These are phyloP conservation scores for Dolichallabes microphthalmus DNA, from an alignment of 2,113 vertebrate genomes.

Conservation along the genomic window DNA sequence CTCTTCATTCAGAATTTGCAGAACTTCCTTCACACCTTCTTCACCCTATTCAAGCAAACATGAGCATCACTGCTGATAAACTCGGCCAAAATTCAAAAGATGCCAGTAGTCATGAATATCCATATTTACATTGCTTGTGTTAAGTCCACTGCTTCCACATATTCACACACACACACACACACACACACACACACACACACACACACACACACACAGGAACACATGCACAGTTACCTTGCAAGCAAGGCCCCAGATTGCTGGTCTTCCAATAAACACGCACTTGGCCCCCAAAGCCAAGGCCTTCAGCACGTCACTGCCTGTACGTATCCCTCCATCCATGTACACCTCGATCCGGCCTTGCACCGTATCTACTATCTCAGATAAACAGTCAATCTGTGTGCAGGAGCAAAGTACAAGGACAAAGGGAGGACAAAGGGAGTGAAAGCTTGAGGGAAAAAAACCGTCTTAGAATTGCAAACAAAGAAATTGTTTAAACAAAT, in stretches of 20 bases:
- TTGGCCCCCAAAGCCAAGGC: constrained; percentile 89
- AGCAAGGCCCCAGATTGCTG: constrained; percentile 89
- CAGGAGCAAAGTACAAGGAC: neutral
- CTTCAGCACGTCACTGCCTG: constrained; percentile 88
- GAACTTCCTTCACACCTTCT: constrained; percentile 81
- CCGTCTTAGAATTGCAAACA: neutral
- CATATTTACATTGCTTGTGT: neutral
- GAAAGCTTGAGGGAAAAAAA: neutral
- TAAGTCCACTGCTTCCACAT: neutral
- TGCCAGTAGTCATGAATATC: neutral
- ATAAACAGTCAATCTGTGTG: constrained; percentile 85
- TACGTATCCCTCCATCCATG: constrained; percentile 87
- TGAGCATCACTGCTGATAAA: neutral
- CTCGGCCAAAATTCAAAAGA: neutral
- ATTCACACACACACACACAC: neutral
- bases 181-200: constrained; percentile 34
- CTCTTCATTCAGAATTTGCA: constrained; percentile 87
- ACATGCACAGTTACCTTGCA: constrained; percentile 78
- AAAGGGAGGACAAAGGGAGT: neutral
- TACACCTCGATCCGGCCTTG: constrained; percentile 85
- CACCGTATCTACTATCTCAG: constrained; percentile 85
- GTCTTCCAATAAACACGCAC: constrained; percentile 90
- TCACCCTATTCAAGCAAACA: constrained; percentile 76
- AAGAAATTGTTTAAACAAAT: neutral
- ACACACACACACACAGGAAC: constrained; percentile 20